phyloP scores from a whole-genome alignment of 2,113 vertebrate species.

The Clupea harengus region DNA sequence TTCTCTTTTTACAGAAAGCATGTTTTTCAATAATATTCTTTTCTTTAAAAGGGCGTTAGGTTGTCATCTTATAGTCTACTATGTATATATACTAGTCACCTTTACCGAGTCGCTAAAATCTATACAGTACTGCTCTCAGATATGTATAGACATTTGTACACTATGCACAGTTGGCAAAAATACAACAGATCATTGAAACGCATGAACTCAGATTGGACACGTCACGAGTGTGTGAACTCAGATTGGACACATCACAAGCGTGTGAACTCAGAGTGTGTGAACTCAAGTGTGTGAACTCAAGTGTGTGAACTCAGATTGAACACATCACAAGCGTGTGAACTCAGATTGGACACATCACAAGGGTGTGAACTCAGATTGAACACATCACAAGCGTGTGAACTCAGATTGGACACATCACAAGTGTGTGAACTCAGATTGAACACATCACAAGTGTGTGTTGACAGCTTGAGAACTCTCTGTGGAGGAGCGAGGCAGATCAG shows the following conservation, averaged over 20 bases:
- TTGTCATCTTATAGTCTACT: conserved; percentile 74
- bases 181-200: conserved; percentile 75
- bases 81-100: conserved; percentile 77
- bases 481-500: conserved; percentile 58
- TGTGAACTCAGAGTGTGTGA: too few relatives aligned
- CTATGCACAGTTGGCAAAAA: conserved; percentile 83
- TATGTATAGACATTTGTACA: conserved; percentile 81
- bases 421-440: conserved; percentile 71
- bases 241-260: too few relatives aligned
- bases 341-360: conserved; percentile 76
- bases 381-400: conserved; percentile 71
- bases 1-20: conserved; percentile 65
- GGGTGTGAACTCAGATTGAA: conserved; percentile 72
- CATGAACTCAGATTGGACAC: conserved; percentile 76
- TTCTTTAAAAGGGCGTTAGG: conserved; percentile 52
- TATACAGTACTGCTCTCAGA: conserved; percentile 80
- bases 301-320: too few relatives aligned
- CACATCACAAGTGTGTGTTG: conserved; percentile 61
- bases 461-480: conserved; percentile 68
- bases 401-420: conserved; percentile 76
- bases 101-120: conserved; percentile 78
- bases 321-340: conserved; percentile 54
- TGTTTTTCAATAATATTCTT: conserved; percentile 65
- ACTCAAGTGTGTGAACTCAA: too few relatives aligned
- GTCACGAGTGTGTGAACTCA: conserved; percentile 66